phyloP scores from a whole-genome alignment of 2,888 invertebrate species.

The Apotomis capreana region DNA sequence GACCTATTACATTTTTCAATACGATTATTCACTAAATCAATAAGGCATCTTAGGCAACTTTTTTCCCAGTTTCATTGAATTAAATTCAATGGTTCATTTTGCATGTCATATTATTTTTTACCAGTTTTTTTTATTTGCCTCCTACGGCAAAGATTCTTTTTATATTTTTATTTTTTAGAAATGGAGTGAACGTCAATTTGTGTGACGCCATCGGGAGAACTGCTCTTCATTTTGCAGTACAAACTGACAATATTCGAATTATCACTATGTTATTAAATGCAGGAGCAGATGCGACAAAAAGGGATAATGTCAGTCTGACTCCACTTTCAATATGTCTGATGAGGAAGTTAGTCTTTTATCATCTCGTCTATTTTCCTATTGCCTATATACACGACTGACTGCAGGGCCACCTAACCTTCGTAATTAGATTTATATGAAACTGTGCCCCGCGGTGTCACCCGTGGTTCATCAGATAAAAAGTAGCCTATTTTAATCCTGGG shows the following conservation, averaged over 20 bases:
- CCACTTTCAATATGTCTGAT: constrained; percentile 72
- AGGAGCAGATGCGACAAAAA: constrained; percentile 63
- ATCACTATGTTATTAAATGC: constrained; percentile 61
- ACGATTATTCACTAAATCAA: neutral
- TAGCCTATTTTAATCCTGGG: no score
- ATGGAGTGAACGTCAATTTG: constrained; percentile 58
- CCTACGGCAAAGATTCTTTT: neutral
- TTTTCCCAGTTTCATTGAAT: neutral
- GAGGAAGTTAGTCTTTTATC: constrained; percentile 61
- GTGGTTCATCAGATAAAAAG: no score
- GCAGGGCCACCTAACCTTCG: no score
- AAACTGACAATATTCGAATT: constrained; percentile 55
- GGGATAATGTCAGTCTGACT: constrained; percentile 75
- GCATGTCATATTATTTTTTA: neutral
- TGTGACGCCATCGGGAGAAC: constrained; percentile 68
- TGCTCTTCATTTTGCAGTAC: constrained; percentile 72
- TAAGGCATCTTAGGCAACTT: neutral
- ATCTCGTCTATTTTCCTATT: neutral
- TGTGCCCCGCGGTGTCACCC: no score
- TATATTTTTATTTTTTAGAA: constrained; percentile 49
- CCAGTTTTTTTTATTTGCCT: neutral
- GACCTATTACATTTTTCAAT: constrained; percentile 10
- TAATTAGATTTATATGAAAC: no score
- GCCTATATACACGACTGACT: no score
- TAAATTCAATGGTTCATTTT: no score